Conservation (phyloP, 2,888 invertebrate species). For the Drosophila koepferae region DNA sequence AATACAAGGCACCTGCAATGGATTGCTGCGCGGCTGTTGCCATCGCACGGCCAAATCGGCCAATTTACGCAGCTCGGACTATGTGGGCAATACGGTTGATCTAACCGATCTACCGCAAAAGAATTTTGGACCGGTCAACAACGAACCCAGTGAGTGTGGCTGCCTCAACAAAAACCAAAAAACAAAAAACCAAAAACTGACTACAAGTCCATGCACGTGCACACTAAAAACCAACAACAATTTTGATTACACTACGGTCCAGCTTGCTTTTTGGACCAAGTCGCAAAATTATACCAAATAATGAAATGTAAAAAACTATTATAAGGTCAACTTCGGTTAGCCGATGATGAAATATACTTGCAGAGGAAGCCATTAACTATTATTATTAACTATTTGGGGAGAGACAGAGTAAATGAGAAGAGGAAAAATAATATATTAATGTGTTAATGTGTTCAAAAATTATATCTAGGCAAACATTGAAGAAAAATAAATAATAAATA, state of each 20-base stretch:
- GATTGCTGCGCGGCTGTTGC: conserved; percentile 94
- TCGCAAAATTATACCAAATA: conserved; percentile 7
- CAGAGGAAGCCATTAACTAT: conserved; percentile 1
- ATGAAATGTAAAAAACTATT: conserved; percentile 3
- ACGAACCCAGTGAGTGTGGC: conserved; percentile 91
- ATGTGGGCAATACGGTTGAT: conserved; percentile 87
- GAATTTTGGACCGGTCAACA: conserved; percentile 90
- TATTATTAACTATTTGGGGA: too few species aligned
- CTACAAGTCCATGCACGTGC: conserved; percentile 67
- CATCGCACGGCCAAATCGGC: conserved; percentile 90
- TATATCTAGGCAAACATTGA: too few species aligned
- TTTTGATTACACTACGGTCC: conserved; percentile 22
- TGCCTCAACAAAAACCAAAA: conserved; percentile 39
- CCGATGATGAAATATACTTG: conserved; percentile 20
- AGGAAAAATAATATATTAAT: too few species aligned
- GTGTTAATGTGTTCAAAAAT: too few species aligned
- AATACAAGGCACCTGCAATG: conserved; percentile 93
- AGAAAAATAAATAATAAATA: too few species aligned
- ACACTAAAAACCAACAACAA: conserved; percentile 61
- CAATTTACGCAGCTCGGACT: conserved; percentile 89
- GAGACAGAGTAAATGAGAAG: too few species aligned
- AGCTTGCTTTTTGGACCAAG: conserved; percentile 38
- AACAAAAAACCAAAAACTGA: conserved; percentile 20
- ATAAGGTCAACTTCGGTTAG: background rate
- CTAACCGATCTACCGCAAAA: conserved; percentile 87